Percentiles rank a stretch among this genome's conserved stretches.
These are phyloP conservation scores for Bombylius discolor DNA, from an alignment of 2,888 invertebrate species.

Conservation along the genomic window DNA sequence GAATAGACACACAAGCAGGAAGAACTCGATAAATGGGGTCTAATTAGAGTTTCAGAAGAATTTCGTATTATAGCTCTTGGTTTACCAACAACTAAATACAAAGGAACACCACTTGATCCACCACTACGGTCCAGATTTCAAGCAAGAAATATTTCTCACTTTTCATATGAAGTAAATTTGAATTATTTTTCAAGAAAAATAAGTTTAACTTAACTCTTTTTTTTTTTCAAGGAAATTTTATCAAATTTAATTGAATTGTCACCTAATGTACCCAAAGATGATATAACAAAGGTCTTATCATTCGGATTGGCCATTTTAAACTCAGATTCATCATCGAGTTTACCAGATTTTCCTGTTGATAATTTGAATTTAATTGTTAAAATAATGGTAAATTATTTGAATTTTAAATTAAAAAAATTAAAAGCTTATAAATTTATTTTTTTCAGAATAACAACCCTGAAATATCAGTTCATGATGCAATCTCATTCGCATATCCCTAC, in stretches of 20 bases:
- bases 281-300: conserved; percentile 42
- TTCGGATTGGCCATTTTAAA: conserved; percentile 68
- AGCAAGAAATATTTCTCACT: conserved; percentile 61
- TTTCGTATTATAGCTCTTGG: conserved; percentile 91
- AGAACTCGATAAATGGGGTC: conserved; percentile 70
- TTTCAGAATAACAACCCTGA: conserved; percentile 58
- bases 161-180: conserved; percentile 22
- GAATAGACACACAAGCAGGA: conserved; percentile 62
- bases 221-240: conserved; percentile 43
- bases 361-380: conserved; percentile 52
- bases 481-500: conserved; percentile 75
- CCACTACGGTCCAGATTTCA: conserved; percentile 91
- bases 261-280: conserved; percentile 40
- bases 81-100: conserved; percentile 73
- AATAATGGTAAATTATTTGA: conserved; percentile 24
- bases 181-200: neutral
- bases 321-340: conserved; percentile 50
- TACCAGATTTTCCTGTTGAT: conserved; percentile 87
- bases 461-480: conserved; percentile 50
- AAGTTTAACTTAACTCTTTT: neutral
- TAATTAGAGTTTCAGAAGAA: conserved; percentile 84
- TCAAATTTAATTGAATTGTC: conserved; percentile 38
- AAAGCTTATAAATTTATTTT: neutral
- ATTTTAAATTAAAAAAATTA: neutral
- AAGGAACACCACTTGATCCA: conserved; percentile 90